Evolutionary conservation across 2,888 invertebrate genomes (phyloP), one percentile per base, ranked within the genome.

Genomic region (Campoplex nolae): DNA sequence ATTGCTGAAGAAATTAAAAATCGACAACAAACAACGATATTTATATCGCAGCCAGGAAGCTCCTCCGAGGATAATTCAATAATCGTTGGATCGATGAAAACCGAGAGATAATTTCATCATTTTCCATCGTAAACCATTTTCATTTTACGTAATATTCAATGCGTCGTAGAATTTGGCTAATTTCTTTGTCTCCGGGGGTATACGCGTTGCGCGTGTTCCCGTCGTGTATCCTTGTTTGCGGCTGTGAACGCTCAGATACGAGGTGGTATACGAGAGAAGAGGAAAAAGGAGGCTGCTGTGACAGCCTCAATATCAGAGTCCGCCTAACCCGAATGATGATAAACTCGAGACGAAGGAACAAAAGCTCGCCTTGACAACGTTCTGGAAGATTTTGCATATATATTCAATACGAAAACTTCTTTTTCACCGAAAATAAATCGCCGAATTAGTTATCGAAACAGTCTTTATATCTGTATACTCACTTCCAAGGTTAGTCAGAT

Each of bases 281-380:
- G 54, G 54, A 56, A 32, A 13, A 32, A 18, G 71, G 16, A 62
- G 45, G 38, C 23, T 7, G 75, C 42, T 16, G 75, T 54, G 42
- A n/a, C 75, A 73, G 58, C 67, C 71, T 54, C 80, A 62, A 58
- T 74, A 73, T 82, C 85, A 70, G 80, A 67, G 80, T 67, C 71
- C 23, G 78, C 35, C 76, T 77, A 80, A 83, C 76, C 75, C 83
- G 76, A 86, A 83, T 83, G 86, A 86, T 86, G 83, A 83, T 86
- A 86, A 83, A 80, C 80, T 83, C 67, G 83, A 71, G 86, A 83
- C 79, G 56, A 62, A 82, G 62, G 86, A 65, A 48, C 73, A 76
- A 80, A 80, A 86, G 83, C 80, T 38, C 71, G 56, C 86, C 77
- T 83, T 71, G 80, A 77, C 67, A 54, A 51, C 48, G n/a, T 38